Conservation (phyloP, 1,140 invertebrate genomes). For the Delia radicum region DNA sequence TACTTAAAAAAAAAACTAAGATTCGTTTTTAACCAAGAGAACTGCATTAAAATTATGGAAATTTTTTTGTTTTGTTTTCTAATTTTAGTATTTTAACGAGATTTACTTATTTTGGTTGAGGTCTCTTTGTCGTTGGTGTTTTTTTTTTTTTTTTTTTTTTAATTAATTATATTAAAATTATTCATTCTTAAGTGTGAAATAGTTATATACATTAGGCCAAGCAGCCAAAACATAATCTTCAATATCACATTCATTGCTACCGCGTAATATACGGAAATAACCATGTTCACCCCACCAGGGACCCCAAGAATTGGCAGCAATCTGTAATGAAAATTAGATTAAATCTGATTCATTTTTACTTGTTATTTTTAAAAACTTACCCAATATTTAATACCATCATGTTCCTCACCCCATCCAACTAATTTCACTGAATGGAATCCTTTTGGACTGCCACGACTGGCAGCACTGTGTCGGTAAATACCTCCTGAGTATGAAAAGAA, state of each 20-base stretch:
- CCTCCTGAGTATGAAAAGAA: conserved; percentile 87
- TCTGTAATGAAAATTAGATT: conserved; percentile 59
- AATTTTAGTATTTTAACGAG: conserved; percentile 5
- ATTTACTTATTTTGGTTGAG: conserved; percentile 15
- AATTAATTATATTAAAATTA: not conserved
- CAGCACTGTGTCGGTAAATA: conserved; percentile 71
- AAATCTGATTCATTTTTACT: not conserved
- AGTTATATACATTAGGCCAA: conserved; percentile 66
- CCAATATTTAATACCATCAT: conserved; percentile 77
- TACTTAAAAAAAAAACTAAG: conserved; percentile 1
- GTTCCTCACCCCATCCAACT: conserved; percentile 86
- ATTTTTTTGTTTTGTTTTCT: not conserved
- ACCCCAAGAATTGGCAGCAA: conserved; percentile 91
- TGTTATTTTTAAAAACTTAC: conserved; percentile 60
- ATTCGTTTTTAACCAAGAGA: conserved; percentile 4
- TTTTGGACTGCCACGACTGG: conserved; percentile 59
- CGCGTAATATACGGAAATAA: conserved; percentile 77
- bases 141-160: not conserved
- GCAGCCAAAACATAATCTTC: conserved; percentile 80
- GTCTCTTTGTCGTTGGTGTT: conserved; percentile 16
- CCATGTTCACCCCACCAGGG: conserved; percentile 84
- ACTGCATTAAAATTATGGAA: conserved; percentile 12
- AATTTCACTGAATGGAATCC: conserved; percentile 90
- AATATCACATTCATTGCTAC: conserved; percentile 81
- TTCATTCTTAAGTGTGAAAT: conserved; percentile 34